A percentile compares a stretch with the other conserved stretches of the same genome.
These are phyloP conservation scores for Taenaris catops DNA, from an alignment of 2,888 invertebrate species.

Conservation along the genomic window DNA sequence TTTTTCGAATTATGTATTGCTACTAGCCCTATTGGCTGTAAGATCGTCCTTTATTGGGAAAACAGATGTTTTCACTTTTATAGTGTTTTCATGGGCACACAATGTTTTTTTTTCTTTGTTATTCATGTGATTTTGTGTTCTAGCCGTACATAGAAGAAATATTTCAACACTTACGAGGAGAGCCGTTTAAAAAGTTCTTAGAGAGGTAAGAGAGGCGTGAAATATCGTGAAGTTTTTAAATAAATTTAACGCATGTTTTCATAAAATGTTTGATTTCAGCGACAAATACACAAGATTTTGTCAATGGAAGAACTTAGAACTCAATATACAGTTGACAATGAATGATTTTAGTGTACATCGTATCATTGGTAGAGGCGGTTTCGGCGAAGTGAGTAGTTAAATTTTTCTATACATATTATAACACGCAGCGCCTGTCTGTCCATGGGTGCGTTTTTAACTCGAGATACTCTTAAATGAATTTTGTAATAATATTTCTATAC, in stretches of 20 bases:
- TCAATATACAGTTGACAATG: slow-evolving; percentile 99
- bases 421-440: neutral
- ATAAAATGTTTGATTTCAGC: slow-evolving; percentile 84
- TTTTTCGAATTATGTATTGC: too few species aligned
- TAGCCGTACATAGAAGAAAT: slow-evolving; percentile 99
- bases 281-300: slow-evolving; percentile 99
- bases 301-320: slow-evolving; percentile 99
- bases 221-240: too few species aligned
- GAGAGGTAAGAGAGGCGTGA: slow-evolving; percentile 97
- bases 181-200: slow-evolving; percentile 98
- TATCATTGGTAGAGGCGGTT: slow-evolving; percentile 99
- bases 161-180: slow-evolving; percentile 97
- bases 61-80: too few species aligned
- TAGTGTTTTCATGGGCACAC: too few species aligned
- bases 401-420: slow-evolving; percentile 5
- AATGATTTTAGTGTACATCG: slow-evolving; percentile 99
- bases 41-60: too few species aligned
- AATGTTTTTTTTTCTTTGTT: neutral
- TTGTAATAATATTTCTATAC: too few species aligned
- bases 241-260: too few species aligned
- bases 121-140: slow-evolving; percentile 54
- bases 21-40: too few species aligned
- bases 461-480: too few species aligned
- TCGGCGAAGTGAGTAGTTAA: slow-evolving; percentile 90
- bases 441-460: too few species aligned